phyloP scores from a whole-genome alignment of 2,797 vertebrate genomes.

The Poecile montanus region DNA sequence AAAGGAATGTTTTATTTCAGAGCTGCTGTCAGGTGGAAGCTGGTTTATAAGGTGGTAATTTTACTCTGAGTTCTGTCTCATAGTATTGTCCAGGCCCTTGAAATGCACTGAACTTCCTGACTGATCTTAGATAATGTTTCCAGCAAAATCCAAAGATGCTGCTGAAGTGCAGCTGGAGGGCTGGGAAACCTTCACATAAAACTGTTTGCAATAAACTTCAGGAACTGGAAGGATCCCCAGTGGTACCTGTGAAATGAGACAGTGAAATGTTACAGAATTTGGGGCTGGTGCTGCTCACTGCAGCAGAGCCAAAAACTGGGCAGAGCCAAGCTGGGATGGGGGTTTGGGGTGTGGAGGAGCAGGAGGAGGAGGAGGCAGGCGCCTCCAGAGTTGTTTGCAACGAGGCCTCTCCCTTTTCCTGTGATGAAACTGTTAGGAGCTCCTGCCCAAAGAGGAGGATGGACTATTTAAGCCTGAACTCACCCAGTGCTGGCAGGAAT shows the following conservation, averaged over 20 bases:
- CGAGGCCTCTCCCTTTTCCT: constrained; percentile 1
- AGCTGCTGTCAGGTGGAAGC: neutral
- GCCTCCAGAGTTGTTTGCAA: neutral
- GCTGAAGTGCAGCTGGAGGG: neutral
- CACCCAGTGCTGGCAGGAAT: neutral
- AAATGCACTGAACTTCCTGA: neutral
- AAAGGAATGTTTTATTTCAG: neutral
- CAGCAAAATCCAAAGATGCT: neutral
- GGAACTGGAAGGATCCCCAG: neutral
- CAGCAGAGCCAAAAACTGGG: neutral
- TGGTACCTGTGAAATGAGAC: neutral
- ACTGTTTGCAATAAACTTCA: neutral
- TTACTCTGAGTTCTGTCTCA: neutral
- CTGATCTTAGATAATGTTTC: neutral
- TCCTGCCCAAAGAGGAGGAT: neutral
- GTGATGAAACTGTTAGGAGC: neutral
- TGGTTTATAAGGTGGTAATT: neutral
- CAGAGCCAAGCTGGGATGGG: neutral
- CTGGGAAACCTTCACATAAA: neutral
- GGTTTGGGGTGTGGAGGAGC: neutral
- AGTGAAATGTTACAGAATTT: neutral
- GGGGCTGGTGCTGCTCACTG: neutral
- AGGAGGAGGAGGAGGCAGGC: neutral
- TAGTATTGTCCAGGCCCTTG: neutral
- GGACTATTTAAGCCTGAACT: neutral